Base-by-base conservation (phyloP, 2,797 vertebrate genomes). In the Helarctos malayanus region DNA sequence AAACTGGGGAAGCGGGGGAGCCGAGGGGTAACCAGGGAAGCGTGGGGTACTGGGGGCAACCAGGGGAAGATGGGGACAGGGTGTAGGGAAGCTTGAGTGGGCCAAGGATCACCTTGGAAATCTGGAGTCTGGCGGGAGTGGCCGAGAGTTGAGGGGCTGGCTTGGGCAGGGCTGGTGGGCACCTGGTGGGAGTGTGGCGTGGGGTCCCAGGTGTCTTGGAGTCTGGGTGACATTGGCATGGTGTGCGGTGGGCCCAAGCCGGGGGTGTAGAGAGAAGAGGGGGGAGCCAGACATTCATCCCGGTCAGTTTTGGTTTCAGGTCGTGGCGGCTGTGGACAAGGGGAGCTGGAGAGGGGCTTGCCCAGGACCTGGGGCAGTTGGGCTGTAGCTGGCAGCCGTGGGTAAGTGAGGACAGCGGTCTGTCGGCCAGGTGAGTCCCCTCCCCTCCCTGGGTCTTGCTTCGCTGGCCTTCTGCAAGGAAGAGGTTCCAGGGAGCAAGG, bases 231-330 rank as follows among this genome's bases (percentile, higher is more conserved):
- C 96, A 97, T 69, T 82, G 1, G 92, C 1, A 7, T 54, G 79
- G 65, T 38, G 19, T 14, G 63, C 27, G 35, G 90, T 0, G 83
- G 93, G 90, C 63, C 94, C n/a, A 75, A 89, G 92, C 69, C 12
- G 71, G 95, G 69, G 47, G 25, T n/a, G 12, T 56, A 18, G 56
- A 61, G n/a, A 78, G 1, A 0, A 35, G 94, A 96, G 11, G 59
- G 92, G 96, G 95, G 95, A 93, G 97, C 97, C 97, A 98, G 97
- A 21, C 98, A 97, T 93, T 98, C 97, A 98, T 95, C 98, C 97
- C 97, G 97, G 98, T 98, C 59, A 96, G 41, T 97, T 97, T 69
- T 97, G 98, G 97, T 97, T 97, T 76, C 97, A 97, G 97, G 95
- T 84, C 89, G 97, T 98, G 98, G 95, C 93, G 56, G 93, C 97